Evolutionary conservation across 2,113 vertebrate species (phyloP).

Genomic region (Nycticebus coucang): DNA sequence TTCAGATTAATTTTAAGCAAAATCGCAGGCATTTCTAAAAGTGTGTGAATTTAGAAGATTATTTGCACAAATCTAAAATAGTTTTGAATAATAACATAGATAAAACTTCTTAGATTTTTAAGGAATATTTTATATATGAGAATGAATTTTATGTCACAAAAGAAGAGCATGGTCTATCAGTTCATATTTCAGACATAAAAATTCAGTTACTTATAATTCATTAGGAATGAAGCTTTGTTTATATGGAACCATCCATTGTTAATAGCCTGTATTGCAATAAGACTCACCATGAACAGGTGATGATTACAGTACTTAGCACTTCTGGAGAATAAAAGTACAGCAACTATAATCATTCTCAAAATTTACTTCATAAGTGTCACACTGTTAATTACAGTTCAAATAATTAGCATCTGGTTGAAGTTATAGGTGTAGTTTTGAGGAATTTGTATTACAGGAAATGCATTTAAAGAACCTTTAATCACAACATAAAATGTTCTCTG

Average conservation of each 20-base stretch:
- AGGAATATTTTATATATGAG: not conserved
- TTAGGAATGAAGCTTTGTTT: constrained; percentile 65
- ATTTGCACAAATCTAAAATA: not conserved
- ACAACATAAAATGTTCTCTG: constrained; percentile 47
- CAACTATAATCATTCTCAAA: constrained; percentile 72
- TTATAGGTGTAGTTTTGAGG: constrained; percentile 71
- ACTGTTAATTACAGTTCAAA: constrained; percentile 78
- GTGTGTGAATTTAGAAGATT: not conserved
- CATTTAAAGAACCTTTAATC: constrained; percentile 73
- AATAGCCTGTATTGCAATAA: constrained; percentile 64
- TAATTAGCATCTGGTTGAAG: constrained; percentile 79
- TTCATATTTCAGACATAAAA: constrained; percentile 60
- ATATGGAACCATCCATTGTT: constrained; percentile 62
- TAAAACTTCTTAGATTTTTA: not conserved
- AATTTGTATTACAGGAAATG: constrained; percentile 69
- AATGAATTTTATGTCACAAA: not conserved
- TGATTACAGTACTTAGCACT: constrained; percentile 73
- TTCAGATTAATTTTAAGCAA: not conserved
- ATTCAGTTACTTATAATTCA: constrained; percentile 56
- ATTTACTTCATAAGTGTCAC: constrained; percentile 72
- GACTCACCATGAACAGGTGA: constrained; percentile 69
- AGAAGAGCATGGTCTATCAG: not conserved
- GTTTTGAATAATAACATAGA: not conserved
- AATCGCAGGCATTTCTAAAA: not conserved
- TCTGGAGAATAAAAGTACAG: constrained; percentile 67